A percentile compares a stretch with the other conserved stretches of the same genome.
Evolutionary conservation across 2,888 invertebrate genomes (phyloP).

Genomic region (Disparrhopalites patrizii): DNA sequence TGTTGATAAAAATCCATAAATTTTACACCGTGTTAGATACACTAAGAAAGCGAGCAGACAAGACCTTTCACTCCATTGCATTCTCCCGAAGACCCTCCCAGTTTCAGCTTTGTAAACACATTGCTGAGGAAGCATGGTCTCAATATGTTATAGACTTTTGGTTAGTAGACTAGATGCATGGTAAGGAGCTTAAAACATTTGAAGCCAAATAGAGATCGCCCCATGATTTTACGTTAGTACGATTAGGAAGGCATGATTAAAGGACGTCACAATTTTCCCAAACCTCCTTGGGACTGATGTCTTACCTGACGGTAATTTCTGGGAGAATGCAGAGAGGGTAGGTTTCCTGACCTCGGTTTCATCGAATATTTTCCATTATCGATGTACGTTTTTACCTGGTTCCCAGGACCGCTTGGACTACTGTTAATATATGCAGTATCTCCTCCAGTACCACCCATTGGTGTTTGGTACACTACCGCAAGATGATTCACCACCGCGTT

Average conservation of each 20-base stretch:
- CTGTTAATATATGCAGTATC: slow-evolving; percentile 37
- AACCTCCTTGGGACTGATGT: background rate
- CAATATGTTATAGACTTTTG: background rate
- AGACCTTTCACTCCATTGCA: slow-evolving; percentile 45
- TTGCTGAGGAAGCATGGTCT: slow-evolving; percentile 18
- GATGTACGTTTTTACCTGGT: slow-evolving; percentile 94
- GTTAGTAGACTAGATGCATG: slow-evolving; percentile 13
- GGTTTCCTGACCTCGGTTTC: slow-evolving; percentile 46
- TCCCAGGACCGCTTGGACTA: slow-evolving; percentile 50
- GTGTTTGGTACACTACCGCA: slow-evolving; percentile 42
- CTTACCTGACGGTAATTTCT: slow-evolving; percentile 48
- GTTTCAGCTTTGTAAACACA: slow-evolving; percentile 12
- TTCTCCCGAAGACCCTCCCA: slow-evolving; percentile 40
- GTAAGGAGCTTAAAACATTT: slow-evolving; percentile 1
- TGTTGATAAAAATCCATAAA: too few relatives aligned
- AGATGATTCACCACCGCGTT: slow-evolving; percentile 32
- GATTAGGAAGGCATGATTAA: slow-evolving; percentile 6
- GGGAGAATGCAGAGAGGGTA: slow-evolving; percentile 48
- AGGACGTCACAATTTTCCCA: too few relatives aligned
- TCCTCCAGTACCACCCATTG: slow-evolving; percentile 34
- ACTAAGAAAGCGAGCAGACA: slow-evolving; percentile 20
- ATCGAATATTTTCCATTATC: slow-evolving; percentile 65
- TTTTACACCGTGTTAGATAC: background rate
- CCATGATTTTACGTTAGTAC: slow-evolving; percentile 13
- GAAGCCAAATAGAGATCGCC: slow-evolving; percentile 15